phyloP scores from a whole-genome alignment of 2,797 vertebrate genomes.

The Hapalemur alaotrensis region DNA sequence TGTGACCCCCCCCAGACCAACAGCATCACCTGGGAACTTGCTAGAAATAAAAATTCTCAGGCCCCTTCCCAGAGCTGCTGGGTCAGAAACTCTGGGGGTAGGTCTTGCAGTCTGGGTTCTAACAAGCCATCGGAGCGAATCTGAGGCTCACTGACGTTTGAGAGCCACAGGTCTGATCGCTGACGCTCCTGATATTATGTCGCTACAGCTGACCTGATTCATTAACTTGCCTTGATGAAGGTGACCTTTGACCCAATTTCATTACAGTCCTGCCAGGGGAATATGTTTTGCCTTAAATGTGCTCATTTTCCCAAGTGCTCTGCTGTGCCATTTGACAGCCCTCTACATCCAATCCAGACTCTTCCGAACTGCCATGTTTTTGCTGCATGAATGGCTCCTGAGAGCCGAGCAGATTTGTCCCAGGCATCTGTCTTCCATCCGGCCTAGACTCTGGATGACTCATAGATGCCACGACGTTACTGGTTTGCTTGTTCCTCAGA shows the following conservation, averaged over 20 bases:
- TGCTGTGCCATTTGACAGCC: not conserved
- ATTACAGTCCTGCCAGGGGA: not conserved
- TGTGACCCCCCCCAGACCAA: not conserved
- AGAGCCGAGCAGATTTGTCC: slow-evolving; percentile 64
- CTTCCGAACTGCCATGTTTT: slow-evolving; percentile 2
- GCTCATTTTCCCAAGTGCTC: slow-evolving; percentile 18
- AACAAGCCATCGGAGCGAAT: not conserved
- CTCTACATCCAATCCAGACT: slow-evolving; percentile 48
- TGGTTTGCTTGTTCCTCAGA: not conserved
- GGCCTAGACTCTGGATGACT: not conserved
- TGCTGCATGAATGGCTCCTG: slow-evolving; percentile 57
- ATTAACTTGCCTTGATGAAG: not conserved
- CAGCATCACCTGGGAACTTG: not conserved
- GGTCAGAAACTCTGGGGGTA: not conserved
- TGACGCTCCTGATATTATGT: accelerated
- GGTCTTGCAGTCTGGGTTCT: accelerated
- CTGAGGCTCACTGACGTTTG: not conserved
- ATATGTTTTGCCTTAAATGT: slow-evolving; percentile 17
- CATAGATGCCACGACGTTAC: not conserved
- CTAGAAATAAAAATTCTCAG: not conserved
- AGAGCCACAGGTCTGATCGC: not conserved
- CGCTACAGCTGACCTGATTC: not conserved
- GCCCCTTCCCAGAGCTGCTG: not conserved
- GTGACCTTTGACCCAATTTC: not conserved
- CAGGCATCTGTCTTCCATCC: not conserved